Evolutionary conservation across 2,797 vertebrate genomes (phyloP).

Genomic region (Enteromius argenteus): DNA sequence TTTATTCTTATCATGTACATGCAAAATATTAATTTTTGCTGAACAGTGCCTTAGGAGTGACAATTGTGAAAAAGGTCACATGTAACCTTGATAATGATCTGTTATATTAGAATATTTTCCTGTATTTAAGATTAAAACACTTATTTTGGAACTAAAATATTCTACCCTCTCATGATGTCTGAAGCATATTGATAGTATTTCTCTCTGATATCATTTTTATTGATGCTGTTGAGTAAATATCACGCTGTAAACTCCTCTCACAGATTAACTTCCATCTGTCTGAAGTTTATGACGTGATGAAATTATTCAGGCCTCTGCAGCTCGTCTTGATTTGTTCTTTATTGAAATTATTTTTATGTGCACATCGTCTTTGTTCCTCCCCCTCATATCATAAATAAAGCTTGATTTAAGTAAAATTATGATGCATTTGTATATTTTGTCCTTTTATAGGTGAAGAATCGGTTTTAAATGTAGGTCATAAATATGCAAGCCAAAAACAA

Average conservation of each 20-base stretch:
- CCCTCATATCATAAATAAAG: constrained; percentile 56
- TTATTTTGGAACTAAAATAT: background rate
- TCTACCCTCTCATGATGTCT: background rate
- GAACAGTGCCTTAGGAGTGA: constrained; percentile 8
- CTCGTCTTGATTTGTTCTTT: constrained; percentile 43
- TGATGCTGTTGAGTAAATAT: constrained; percentile 29
- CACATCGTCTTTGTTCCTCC: constrained; percentile 38
- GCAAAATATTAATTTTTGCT: constrained; percentile 2
- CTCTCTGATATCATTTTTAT: background rate
- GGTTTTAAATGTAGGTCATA: constrained; percentile 10
- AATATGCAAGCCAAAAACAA: background rate
- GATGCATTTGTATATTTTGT: constrained; percentile 62
- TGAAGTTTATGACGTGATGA: constrained; percentile 38
- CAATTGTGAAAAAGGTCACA: background rate
- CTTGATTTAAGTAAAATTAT: constrained; percentile 49
- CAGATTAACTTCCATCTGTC: constrained; percentile 43
- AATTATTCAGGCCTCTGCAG: constrained; percentile 45
- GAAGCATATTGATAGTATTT: background rate
- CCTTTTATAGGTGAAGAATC: constrained; percentile 28
- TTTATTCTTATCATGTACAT: background rate
- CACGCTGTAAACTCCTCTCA: constrained; percentile 11
- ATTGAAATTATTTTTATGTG: constrained; percentile 35
- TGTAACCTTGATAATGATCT: background rate
- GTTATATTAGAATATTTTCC: background rate
- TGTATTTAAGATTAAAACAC: constrained; percentile 3